These are phyloP conservation scores for Andrena dorsata DNA, from an alignment of 2,888 invertebrate species.

Conservation along the genomic window DNA sequence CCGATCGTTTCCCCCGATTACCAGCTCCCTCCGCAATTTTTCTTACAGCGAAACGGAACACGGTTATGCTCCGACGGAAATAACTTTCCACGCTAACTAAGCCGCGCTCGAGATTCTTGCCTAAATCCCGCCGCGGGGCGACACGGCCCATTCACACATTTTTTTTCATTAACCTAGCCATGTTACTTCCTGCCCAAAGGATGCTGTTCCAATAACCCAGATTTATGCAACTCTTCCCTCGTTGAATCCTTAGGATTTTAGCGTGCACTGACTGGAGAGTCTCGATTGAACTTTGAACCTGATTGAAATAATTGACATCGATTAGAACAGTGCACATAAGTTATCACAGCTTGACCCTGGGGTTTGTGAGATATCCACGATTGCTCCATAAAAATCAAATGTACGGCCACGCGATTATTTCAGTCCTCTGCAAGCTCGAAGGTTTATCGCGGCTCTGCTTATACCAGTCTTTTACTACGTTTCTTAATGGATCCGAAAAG, in stretches of 20 bases:
- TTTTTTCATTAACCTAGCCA: slow-evolving; percentile 46
- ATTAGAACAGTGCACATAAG: background rate
- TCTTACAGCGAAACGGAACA: slow-evolving; percentile 27
- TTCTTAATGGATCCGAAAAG: slow-evolving; percentile 34
- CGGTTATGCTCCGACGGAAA: slow-evolving; percentile 53
- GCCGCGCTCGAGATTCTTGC: slow-evolving; percentile 38
- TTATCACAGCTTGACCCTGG: background rate
- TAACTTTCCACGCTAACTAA: slow-evolving; percentile 55
- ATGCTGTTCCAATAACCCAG: slow-evolving; percentile 34
- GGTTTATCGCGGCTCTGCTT: slow-evolving; percentile 20
- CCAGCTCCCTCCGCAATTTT: slow-evolving; percentile 20
- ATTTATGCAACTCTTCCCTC: slow-evolving; percentile 52
- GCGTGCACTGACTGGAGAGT: slow-evolving; percentile 33
- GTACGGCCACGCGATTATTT: background rate
- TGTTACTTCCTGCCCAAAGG: slow-evolving; percentile 52
- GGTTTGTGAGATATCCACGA: slow-evolving; percentile 5
- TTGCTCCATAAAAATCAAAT: slow-evolving; percentile 8
- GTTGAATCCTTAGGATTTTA: slow-evolving; percentile 32
- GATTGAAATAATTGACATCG: no score
- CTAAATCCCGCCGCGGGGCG: slow-evolving; percentile 38
- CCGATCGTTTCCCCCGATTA: background rate
- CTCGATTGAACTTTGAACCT: slow-evolving; percentile 10
- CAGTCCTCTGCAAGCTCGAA: background rate
- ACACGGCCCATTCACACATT: slow-evolving; percentile 35
- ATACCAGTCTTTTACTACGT: slow-evolving; percentile 11